Evolutionary conservation across 2,797 vertebrate genomes (phyloP).

Genomic region (Sebastes taczanowskii): DNA sequence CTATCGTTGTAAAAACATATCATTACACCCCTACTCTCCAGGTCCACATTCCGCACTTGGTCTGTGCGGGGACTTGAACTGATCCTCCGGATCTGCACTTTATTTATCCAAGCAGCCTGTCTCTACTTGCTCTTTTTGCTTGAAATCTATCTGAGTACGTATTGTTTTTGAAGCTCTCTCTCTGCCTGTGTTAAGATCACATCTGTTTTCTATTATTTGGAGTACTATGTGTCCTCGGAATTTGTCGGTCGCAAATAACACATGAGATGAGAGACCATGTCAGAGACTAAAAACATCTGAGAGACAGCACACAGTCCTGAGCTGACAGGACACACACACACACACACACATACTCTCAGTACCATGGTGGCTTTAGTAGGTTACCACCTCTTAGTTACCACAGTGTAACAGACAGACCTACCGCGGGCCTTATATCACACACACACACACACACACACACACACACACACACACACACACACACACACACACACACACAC

Average conservation of each 20-base stretch:
- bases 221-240: not conserved
- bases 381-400: not conserved
- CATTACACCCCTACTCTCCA: too few relatives aligned
- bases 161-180: not conserved
- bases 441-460: too few relatives aligned
- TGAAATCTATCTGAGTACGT: not conserved
- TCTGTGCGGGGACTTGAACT: too few relatives aligned
- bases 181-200: not conserved
- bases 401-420: conserved; percentile 13
- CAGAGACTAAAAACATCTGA: too few relatives aligned
- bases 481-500: too few relatives aligned
- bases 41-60: too few relatives aligned
- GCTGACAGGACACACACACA: not conserved
- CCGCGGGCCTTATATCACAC: not conserved
- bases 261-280: not conserved
- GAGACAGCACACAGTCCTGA: not conserved
- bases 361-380: not conserved
- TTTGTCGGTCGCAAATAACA: not conserved
- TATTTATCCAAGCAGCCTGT: not conserved
- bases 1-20: too few relatives aligned
- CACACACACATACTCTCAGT: not conserved
- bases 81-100: not conserved
- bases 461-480: too few relatives aligned
- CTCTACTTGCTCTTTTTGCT: not conserved
- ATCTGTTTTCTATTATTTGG: not conserved